Conservation (phyloP, 2,797 vertebrate genomes). For the Chaenodraco wilsoni region DNA sequence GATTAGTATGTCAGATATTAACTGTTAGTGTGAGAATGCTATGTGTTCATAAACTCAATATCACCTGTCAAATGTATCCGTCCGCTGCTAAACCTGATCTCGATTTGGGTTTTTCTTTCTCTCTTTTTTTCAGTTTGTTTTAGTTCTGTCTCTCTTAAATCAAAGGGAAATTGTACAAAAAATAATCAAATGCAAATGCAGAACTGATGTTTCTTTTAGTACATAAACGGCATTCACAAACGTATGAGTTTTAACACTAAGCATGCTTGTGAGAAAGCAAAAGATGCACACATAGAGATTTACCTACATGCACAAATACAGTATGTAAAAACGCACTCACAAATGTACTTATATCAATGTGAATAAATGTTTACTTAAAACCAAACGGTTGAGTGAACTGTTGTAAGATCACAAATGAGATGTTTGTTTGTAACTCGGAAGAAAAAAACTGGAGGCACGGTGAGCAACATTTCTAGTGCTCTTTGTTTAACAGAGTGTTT, state of each 20-base stretch:
- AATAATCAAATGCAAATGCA: slow-evolving; percentile 68
- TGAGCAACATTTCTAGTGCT: not conserved
- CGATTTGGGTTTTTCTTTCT: slow-evolving; percentile 58
- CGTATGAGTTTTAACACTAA: slow-evolving; percentile 38
- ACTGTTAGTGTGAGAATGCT: slow-evolving; percentile 74
- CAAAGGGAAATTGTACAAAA: slow-evolving; percentile 79
- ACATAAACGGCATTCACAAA: slow-evolving; percentile 41
- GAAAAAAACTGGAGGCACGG: not conserved
- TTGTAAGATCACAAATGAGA: slow-evolving; percentile 7
- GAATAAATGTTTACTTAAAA: slow-evolving; percentile 83
- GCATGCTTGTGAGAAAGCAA: slow-evolving; percentile 51
- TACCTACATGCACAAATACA: slow-evolving; percentile 63
- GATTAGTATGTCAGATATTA: slow-evolving; percentile 68
- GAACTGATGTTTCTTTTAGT: slow-evolving; percentile 64
- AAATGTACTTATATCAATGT: slow-evolving; percentile 84
- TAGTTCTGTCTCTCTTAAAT: slow-evolving; percentile 70
- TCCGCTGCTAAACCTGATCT: slow-evolving; percentile 71
- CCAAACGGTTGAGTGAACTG: slow-evolving; percentile 43
- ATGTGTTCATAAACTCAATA: slow-evolving; percentile 62
- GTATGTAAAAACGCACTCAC: slow-evolving; percentile 76
- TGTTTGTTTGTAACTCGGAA: not conserved
- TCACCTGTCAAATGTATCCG: slow-evolving; percentile 69
- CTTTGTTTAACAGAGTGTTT: not conserved
- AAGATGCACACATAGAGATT: slow-evolving; percentile 46
- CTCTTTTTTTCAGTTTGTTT: slow-evolving; percentile 61